Percentiles rank a stretch among this genome's conserved stretches.
Conservation (phyloP, 2,113 vertebrate species). For the Callorhinus ursinus region DNA sequence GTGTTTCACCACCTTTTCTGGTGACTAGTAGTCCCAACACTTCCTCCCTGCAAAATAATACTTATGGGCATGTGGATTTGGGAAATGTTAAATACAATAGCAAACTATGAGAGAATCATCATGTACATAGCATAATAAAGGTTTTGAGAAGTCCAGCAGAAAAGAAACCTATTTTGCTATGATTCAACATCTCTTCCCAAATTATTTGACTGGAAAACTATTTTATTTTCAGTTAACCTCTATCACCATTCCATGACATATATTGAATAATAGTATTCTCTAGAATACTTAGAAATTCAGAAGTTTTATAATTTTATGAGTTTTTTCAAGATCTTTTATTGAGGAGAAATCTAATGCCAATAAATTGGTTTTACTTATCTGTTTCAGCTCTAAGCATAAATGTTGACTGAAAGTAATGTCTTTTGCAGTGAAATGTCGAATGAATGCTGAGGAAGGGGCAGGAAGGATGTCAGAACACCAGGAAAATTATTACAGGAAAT, state of each 20-base stretch:
- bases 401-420: not conserved
- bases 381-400: not conserved
- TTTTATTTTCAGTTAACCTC: not conserved
- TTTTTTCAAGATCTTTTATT: not conserved
- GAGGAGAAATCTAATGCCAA: not conserved
- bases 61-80: not conserved
- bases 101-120: not conserved
- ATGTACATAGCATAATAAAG: not conserved
- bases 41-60: not conserved
- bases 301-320: not conserved
- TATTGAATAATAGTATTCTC: not conserved
- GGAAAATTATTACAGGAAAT: not conserved
- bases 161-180: not conserved
- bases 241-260: not conserved
- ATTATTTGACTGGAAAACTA: not conserved
- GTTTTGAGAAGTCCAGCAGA: not conserved
- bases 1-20: not conserved
- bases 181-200: not conserved
- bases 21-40: not conserved
- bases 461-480: not conserved
- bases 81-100: not conserved
- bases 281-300: not conserved
- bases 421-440: not conserved
- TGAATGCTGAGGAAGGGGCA: not conserved
- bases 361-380: not conserved